Evolutionary conservation across 1,140 invertebrate species (phyloP), one percentile per base, ranked within the genome.

Genomic region (Campodea augens): DNA sequence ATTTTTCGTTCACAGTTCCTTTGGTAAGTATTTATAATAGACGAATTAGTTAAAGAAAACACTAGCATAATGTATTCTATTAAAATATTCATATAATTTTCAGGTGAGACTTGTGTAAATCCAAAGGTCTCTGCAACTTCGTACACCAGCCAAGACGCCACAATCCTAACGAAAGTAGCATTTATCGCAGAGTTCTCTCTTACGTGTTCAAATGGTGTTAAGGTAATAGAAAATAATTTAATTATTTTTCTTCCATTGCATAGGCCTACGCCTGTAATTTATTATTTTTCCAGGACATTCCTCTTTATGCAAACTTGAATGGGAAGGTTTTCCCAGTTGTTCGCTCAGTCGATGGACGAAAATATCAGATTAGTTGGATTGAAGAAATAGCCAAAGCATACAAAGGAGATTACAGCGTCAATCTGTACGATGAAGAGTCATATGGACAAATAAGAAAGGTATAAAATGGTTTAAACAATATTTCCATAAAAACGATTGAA

Each of bases 131-230:
- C 70, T 46, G 68, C 75, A 2, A 71, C 66, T 18, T 71, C 76
- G 0, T 93, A 92, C 64, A 87, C 87, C 38, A 91, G 87, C 4
- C 72, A 79, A 59, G 89, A 95, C 72, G 84, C 81, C 4, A 91
- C 87, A 38, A 76, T 92, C 47, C 72, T 93, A 1, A 80, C 78
- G 38, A 77, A 81, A 55, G 75, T 86, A 49, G 83, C 80, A 1
- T 81, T 80, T 59, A 76, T 83, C 25, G 72, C 74, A 12, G 78
- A 84, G 60, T 81, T 86, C 55, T 67, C 69, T 1, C 59, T 82
- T 36, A 74, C 75, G 56, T 83, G 79, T 56, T 65, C 67, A 46
- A 72, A 76, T 20, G 69, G 73, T 4, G 68, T 68, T 40, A 67
- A 74, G 53, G 72, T 67, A 48, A 67, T n/a, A n/a, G n/a, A n/a